These are phyloP conservation scores for Ahaetulla prasina DNA, from an alignment of 2,113 vertebrate genomes.

Conservation along the genomic window DNA sequence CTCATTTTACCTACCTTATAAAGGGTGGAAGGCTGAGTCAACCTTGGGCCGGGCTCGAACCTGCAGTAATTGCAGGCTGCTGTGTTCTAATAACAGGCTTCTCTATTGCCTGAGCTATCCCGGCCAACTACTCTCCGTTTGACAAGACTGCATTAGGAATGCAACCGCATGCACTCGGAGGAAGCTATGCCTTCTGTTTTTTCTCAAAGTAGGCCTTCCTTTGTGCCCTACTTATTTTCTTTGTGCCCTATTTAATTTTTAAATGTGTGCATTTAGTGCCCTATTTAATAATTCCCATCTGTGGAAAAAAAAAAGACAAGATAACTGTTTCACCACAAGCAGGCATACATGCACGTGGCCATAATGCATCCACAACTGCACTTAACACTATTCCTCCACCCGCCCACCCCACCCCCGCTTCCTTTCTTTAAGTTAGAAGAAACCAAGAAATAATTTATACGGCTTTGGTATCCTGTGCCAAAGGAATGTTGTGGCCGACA, in stretches of 20 bases:
- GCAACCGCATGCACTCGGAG: not conserved
- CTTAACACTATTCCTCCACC: not conserved
- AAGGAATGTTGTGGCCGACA: not conserved
- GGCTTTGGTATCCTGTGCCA: not conserved
- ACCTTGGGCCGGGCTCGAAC: too few species aligned
- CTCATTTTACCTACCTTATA: too few species aligned
- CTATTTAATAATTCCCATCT: constrained; percentile 6
- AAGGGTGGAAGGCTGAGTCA: too few species aligned
- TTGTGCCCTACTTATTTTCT: constrained; percentile 20
- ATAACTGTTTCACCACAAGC: not conserved
- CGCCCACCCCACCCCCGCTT: too few species aligned
- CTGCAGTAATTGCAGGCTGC: too few species aligned
- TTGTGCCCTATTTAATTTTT: constrained; percentile 22
- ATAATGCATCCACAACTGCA: not conserved
- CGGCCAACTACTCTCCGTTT: too few species aligned
- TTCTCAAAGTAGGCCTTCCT: not conserved
- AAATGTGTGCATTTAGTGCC: not conserved
- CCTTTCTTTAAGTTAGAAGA: not conserved
- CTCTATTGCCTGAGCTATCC: too few species aligned
- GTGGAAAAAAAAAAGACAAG: not conserved
- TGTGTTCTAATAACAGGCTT: too few species aligned
- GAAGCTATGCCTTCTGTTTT: not conserved
- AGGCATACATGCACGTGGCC: not conserved
- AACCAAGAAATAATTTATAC: not conserved
- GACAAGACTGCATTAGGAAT: not conserved